Base-by-base conservation (phyloP, 2,113 vertebrate genomes). In the Sinocyclocheilus rhinocerous region DNA sequence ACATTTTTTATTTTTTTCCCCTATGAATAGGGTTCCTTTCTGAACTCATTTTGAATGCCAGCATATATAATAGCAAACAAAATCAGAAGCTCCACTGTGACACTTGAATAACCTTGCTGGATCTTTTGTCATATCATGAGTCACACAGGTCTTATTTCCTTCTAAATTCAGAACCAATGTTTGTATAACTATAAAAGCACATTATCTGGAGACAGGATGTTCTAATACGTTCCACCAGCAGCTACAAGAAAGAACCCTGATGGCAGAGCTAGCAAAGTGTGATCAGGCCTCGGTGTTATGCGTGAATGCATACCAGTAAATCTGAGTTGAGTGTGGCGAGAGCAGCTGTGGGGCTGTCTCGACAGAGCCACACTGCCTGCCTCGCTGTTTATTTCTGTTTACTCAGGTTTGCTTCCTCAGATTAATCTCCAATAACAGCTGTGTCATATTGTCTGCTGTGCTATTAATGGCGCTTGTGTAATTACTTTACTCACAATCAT, bases 371-470 rank as follows among this genome's bases (percentile, higher is more conserved):
- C 15, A 4, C 42, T 84, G 75, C 75, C 82, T 52, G 76, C 45
- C 75, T 52, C 15, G 10, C 84, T 86, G 67, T 84, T 84, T 86
- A 76, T 76, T 76, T 29, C 33, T 84, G 81, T 84, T 84, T 88
- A 84, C 55, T 84, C 76, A 80, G 75, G 84, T 52, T 87, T 78
- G 57, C 48, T 33, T 76, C 48, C 36, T 39, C 85, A 84, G 67
- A 86, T 84, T 81, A 86, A 81, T 86, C 84, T 86, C 39, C 69
- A 88, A 86, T 86, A 86, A 87, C 76, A 77, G 81, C 75, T 84
- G 76, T 86, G 55, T 61, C 52, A 80, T 72, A 76, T 75, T 52
- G 65, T 70, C 57, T 78, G 75, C 33, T 26, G 50, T 84, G 81
- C 70, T 48, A 86, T 82, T 87, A 87, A 87, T 87, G 86, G 57